Percentiles rank a stretch among this genome's conserved stretches.
Evolutionary conservation across 2,113 vertebrate genomes (phyloP).

Genomic region (Drymodes brunneopygia): DNA sequence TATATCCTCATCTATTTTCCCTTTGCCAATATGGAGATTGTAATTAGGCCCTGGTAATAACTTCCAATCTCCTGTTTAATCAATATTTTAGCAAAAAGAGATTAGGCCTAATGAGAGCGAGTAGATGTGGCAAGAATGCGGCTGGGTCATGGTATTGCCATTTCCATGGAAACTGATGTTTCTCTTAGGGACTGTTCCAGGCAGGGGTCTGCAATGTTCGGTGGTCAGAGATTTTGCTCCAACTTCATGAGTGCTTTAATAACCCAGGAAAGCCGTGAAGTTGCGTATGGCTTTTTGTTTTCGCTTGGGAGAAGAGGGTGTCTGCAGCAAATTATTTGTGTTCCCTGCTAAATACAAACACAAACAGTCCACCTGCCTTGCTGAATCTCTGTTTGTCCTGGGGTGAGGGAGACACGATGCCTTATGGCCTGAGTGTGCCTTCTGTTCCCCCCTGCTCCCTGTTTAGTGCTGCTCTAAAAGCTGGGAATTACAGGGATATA

Average conservation of each 20-base stretch:
- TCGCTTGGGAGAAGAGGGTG: neutral
- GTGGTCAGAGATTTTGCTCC: conserved; percentile 62
- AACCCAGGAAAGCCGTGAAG: neutral
- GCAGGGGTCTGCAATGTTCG: conserved; percentile 49
- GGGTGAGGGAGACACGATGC: rapidly evolving
- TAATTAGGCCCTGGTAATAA: conserved; percentile 93
- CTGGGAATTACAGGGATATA: neutral
- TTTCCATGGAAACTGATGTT: conserved; percentile 82
- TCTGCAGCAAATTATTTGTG: neutral
- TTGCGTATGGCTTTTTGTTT: neutral
- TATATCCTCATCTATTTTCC: conserved; percentile 85
- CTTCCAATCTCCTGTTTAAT: conserved; percentile 87
- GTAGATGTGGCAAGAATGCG: conserved; percentile 70
- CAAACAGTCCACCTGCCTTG: neutral
- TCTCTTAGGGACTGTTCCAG: conserved; percentile 69
- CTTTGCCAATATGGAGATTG: conserved; percentile 86
- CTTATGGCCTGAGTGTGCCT: neutral
- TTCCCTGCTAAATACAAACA: neutral
- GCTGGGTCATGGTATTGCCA: conserved; percentile 72
- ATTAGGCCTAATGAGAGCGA: conserved; percentile 79
- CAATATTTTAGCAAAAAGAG: conserved; percentile 90
- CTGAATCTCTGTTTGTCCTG: neutral
- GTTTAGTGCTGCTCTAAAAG: neutral
- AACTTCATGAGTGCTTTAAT: conserved; percentile 55
- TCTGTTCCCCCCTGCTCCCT: neutral